Evolutionary conservation across 2,797 vertebrate species (phyloP), one percentile per base, ranked within the genome.

Genomic region (Phrynocephalus guinanensis): DNA sequence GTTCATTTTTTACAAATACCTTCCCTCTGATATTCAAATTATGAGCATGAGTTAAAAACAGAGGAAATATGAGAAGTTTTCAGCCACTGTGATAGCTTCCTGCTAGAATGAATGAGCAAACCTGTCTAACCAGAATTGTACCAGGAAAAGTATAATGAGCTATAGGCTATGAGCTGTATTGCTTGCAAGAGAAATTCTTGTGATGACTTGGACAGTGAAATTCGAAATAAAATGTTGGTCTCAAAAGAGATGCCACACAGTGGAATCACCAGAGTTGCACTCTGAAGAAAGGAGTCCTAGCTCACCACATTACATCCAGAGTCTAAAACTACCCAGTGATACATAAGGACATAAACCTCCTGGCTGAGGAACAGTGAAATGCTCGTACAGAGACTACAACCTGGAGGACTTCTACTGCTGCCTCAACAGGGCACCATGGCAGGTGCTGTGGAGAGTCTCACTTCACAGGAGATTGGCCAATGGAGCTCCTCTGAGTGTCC

Each of bases 11-110:
- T 30, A 77, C 83, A 76, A 28, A 13, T 56, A 30, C 56, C 26
- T 38, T 87, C 30, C 33, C 24, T 83, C 83, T 83, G 63, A 78
- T 78, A 87, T 83, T 68, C 63, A 83, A 70, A 83, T 83, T 22
- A 10, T 56, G 60, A 28, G n/a, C 20, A 22, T 15, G 16, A 82
- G 50, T 83, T 83, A 87, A 80, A 11, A 72, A 86, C 16, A 56
- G 33, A 18, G 22, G 67, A 89, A 75, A 52, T 28, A 10, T 71
- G 82, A 78, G 13, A 38, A 82, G 72, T 71, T 9, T 82, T 56
- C 11, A 82, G 18, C 66, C 67, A 66, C 26, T 16, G 24, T 38
- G 38, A 30, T 20, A 50, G 87, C 20, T 83, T 68, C 44, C 78
- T 66, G 73, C 28, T 52, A 72, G 60, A 28, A 3, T 63, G 38